These are phyloP conservation scores for Lycodopsis pacificus DNA, from an alignment of 2,797 vertebrate species.

Conservation along the genomic window DNA sequence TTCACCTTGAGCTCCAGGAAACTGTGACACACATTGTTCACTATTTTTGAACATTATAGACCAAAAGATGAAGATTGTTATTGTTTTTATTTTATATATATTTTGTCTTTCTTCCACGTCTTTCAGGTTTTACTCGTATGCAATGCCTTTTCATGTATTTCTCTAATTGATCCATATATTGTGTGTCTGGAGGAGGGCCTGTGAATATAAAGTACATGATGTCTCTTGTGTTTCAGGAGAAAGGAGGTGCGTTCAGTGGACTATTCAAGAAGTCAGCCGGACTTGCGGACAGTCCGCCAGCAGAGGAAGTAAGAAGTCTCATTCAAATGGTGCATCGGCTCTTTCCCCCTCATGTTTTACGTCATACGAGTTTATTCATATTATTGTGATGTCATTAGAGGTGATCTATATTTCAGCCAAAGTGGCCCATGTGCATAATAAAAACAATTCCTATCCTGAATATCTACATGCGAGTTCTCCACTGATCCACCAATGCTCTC, in stretches of 20 bases:
- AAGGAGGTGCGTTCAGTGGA: slow-evolving; percentile 48
- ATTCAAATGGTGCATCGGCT: too few species aligned
- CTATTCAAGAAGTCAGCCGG: slow-evolving; percentile 54
- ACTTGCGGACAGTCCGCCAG: slow-evolving; percentile 7
- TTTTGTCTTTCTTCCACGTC: not conserved
- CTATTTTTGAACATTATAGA: too few species aligned
- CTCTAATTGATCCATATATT: not conserved
- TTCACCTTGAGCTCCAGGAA: not conserved
- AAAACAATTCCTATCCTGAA: not conserved
- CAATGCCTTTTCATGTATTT: not conserved
- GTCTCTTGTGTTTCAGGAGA: slow-evolving; percentile 54
- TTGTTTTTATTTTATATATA: not conserved
- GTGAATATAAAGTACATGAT: not conserved
- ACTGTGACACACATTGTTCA: not conserved
- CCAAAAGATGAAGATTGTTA: not conserved
- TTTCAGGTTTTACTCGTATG: not conserved
- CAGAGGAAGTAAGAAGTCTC: slow-evolving; percentile 49
- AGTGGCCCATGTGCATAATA: not conserved
- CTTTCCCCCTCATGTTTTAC: too few species aligned
- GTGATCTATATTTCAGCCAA: too few species aligned
- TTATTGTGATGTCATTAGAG: too few species aligned
- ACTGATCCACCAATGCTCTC: not conserved
- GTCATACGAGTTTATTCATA: too few species aligned
- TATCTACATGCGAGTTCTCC: not conserved
- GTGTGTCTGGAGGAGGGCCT: not conserved